phyloP scores from a whole-genome alignment of 1,140 invertebrate species.

The Rhagoletis pomonella region DNA sequence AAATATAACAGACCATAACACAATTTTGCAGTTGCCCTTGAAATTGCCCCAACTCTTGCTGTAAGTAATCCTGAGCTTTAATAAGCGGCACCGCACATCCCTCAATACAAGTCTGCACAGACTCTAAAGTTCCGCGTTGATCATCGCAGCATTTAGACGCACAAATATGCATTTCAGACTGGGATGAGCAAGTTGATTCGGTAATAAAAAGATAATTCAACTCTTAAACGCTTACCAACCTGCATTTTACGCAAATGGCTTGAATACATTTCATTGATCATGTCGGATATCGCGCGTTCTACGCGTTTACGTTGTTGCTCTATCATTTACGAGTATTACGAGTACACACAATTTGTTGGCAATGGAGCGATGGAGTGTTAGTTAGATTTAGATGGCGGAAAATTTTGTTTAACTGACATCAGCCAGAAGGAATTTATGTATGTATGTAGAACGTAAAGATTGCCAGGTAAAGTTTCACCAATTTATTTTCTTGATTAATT shows the following conservation, averaged over 20 bases:
- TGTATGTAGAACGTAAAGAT: no score
- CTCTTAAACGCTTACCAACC: slow-evolving; percentile 75
- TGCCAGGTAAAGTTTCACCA: slow-evolving; percentile 8
- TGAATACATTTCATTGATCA: slow-evolving; percentile 88
- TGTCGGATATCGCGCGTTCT: slow-evolving; percentile 84
- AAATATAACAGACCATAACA: slow-evolving; percentile 78
- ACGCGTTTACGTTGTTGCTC: slow-evolving; percentile 85
- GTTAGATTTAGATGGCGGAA: neutral
- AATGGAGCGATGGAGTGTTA: neutral
- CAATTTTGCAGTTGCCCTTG: slow-evolving; percentile 90
- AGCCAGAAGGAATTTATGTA: neutral
- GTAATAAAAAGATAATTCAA: neutral
- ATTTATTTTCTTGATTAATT: neutral
- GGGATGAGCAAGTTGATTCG: slow-evolving; percentile 55
- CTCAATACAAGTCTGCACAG: slow-evolving; percentile 88
- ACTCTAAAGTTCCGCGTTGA: slow-evolving; percentile 80
- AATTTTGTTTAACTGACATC: neutral
- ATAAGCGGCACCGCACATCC: slow-evolving; percentile 83
- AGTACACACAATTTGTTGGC: neutral
- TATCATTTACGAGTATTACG: slow-evolving; percentile 78
- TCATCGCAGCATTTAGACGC: slow-evolving; percentile 87
- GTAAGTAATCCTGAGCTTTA: slow-evolving; percentile 86
- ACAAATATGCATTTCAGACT: slow-evolving; percentile 89
- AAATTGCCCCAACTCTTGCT: slow-evolving; percentile 78
- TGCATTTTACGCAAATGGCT: slow-evolving; percentile 89